Conservation (phyloP, 2,888 invertebrate species). For the Drosophila koepferae region DNA sequence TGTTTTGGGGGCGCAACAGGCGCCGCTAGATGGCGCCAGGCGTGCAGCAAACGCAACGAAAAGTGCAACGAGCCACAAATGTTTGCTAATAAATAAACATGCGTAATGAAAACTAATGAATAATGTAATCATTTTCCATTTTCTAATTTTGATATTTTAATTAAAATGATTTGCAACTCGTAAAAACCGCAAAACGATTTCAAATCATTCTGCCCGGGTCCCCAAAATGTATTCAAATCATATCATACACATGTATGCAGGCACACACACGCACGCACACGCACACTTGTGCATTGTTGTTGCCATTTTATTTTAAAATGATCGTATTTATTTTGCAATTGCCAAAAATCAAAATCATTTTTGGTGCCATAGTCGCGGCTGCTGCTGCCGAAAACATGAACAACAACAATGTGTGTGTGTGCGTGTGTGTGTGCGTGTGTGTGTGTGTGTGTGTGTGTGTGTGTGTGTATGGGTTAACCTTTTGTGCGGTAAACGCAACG, state of each 20-base stretch:
- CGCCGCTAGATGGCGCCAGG: slow-evolving; percentile 70
- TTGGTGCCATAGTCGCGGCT: slow-evolving; percentile 50
- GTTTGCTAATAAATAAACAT: slow-evolving; percentile 75
- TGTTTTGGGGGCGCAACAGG: neutral
- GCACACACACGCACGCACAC: slow-evolving; percentile 1
- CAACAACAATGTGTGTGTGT: slow-evolving; percentile 42
- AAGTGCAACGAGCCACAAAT: slow-evolving; percentile 60
- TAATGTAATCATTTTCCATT: slow-evolving; percentile 82
- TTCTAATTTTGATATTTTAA: slow-evolving; percentile 82
- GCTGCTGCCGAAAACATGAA: slow-evolving; percentile 70
- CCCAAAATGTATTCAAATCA: slow-evolving; percentile 72
- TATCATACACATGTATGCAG: slow-evolving; percentile 44
- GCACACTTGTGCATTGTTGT: slow-evolving; percentile 25
- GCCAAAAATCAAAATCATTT: slow-evolving; percentile 75
- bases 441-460: slow-evolving; percentile 16
- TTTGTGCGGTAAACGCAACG: slow-evolving; percentile 70
- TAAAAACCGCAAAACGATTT: slow-evolving; percentile 82
- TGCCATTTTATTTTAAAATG: slow-evolving; percentile 72
- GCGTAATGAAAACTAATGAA: slow-evolving; percentile 82
- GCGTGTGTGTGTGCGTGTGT: slow-evolving; percentile 4
- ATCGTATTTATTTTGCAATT: slow-evolving; percentile 73
- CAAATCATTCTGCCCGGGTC: slow-evolving; percentile 69
- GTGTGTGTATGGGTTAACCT: slow-evolving; percentile 63
- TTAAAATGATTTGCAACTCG: slow-evolving; percentile 83
- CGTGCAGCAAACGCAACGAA: slow-evolving; percentile 45